A percentile compares a stretch with the other conserved stretches of the same genome.
These are phyloP conservation scores for Chloebia gouldiae DNA, from an alignment of 2,113 vertebrate species.

Conservation along the genomic window DNA sequence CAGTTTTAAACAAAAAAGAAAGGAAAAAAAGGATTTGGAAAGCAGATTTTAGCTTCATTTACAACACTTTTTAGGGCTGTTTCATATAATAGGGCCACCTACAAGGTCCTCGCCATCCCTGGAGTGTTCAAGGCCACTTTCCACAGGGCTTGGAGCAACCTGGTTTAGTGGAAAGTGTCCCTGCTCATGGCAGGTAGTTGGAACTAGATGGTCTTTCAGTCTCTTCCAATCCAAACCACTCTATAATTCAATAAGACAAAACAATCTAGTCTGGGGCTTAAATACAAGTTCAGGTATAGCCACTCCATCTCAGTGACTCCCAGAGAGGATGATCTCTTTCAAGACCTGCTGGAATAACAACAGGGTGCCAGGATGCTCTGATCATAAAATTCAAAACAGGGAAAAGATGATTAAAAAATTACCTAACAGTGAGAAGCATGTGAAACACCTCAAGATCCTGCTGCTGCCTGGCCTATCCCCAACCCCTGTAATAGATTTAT, in stretches of 20 bases:
- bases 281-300: not conserved
- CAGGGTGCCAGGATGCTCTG: not conserved
- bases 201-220: not conserved
- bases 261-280: not conserved
- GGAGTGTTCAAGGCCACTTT: not conserved
- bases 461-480: not conserved
- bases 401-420: not conserved
- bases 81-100: not conserved
- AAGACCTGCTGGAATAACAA: not conserved
- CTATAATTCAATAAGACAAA: not conserved
- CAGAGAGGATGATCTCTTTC: not conserved
- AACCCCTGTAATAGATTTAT: not conserved
- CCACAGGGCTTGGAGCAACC: not conserved
- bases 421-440: not conserved
- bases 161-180: not conserved
- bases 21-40: not conserved
- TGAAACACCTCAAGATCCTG: not conserved
- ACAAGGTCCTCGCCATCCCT: not conserved
- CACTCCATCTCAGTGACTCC: not conserved
- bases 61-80: not conserved
- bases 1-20: not conserved
- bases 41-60: not conserved
- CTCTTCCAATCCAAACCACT: not conserved
- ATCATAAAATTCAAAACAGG: not conserved
- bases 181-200: too few relatives aligned